Evolutionary conservation across 1,140 invertebrate genomes (phyloP).

Genomic region (Saxidomus purpurata): DNA sequence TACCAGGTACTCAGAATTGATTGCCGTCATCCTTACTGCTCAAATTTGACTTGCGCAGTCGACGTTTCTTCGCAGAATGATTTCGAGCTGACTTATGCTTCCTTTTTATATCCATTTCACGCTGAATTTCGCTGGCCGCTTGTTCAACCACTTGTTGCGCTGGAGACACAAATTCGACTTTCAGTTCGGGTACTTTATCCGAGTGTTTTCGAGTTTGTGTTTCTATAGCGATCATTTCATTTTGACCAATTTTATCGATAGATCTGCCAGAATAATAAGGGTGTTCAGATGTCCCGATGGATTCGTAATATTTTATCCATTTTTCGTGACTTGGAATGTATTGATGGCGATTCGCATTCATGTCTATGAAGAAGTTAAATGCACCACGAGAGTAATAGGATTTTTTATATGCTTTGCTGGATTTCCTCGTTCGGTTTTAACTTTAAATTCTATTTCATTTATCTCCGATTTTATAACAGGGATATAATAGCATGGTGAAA

Average conservation of each 20-base stretch:
- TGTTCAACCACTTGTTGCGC: conserved; percentile 20
- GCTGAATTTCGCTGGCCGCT: neutral
- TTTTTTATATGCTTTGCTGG: too few species aligned
- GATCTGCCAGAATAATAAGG: neutral
- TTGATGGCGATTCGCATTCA: neutral
- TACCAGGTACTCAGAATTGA: neutral
- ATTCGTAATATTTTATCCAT: too few species aligned
- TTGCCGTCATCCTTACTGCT: too few species aligned
- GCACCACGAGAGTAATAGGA: conserved; percentile 2
- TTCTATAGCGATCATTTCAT: neutral
- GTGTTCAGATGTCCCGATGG: neutral
- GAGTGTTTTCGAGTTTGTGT: neutral
- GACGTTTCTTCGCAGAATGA: neutral
- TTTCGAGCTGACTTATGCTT: neutral
- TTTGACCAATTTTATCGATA: neutral
- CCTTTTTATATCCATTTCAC: neutral
- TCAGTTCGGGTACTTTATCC: neutral
- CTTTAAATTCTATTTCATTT: too few species aligned
- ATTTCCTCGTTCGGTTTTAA: too few species aligned
- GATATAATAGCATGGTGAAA: neutral
- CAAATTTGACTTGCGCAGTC: too few species aligned
- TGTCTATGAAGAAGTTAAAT: neutral
- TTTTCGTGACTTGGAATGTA: too few species aligned
- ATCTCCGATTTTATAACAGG: neutral
- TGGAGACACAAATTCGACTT: neutral